Conservation (phyloP, 2,888 invertebrate genomes). For the Ernsta delagoae region DNA sequence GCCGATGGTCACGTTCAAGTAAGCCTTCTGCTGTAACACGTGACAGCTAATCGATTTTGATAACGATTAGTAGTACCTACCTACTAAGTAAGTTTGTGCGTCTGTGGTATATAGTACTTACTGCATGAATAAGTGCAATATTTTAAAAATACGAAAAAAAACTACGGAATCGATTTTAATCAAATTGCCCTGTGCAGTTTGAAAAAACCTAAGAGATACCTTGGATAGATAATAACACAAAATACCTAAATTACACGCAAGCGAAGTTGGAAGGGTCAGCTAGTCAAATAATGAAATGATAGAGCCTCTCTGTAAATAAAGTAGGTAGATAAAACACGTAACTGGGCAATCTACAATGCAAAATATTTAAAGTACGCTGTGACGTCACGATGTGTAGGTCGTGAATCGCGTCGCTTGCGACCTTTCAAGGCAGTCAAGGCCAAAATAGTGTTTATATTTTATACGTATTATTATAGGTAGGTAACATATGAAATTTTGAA, state of each 20-base stretch:
- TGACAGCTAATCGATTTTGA: constrained; percentile 15
- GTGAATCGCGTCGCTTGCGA: constrained; percentile 6
- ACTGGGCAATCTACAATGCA: constrained; percentile 17
- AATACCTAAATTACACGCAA: too few relatives aligned
- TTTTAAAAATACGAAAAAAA: too few relatives aligned
- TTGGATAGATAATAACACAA: too few relatives aligned
- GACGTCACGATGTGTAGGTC: constrained; percentile 27
- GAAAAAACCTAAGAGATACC: too few relatives aligned
- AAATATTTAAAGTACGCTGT: constrained; percentile 23
- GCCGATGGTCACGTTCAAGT: constrained; percentile 8
- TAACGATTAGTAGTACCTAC: background rate
- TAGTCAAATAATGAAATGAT: constrained; percentile 12
- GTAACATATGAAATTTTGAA: too few relatives aligned
- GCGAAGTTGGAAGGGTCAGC: background rate
- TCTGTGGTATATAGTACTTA: background rate
- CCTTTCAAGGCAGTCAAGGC: constrained; percentile 12
- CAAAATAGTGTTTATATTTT: constrained; percentile 4
- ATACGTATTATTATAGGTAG: too few relatives aligned
- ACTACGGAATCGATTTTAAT: too few relatives aligned
- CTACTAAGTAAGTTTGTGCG: background rate
- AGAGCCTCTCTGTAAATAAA: constrained; percentile 3
- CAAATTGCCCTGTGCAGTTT: too few relatives aligned
- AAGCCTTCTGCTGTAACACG: constrained; percentile 12
- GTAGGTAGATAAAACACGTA: too few relatives aligned
- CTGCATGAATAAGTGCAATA: too few relatives aligned